Conservation (phyloP, 1,140 invertebrate genomes). For the Spodoptera frugiperda region DNA sequence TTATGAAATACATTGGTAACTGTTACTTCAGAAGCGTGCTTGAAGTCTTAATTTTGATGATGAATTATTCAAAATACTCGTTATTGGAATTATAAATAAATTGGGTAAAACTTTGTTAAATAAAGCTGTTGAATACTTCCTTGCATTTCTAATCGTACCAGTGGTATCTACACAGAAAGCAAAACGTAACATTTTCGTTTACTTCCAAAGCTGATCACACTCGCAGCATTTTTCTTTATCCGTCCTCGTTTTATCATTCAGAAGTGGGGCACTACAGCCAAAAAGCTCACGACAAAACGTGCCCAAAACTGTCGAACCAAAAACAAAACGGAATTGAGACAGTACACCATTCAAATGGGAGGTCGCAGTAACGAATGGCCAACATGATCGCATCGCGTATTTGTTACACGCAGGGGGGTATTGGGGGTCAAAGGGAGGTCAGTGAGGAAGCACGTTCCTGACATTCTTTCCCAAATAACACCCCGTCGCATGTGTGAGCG, state of each 20-base stretch:
- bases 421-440: slow-evolving; percentile 57
- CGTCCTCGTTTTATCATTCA: slow-evolving; percentile 4
- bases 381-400: slow-evolving; percentile 71
- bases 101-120: too few relatives aligned
- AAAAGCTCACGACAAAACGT: slow-evolving; percentile 11
- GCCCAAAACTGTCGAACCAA: slow-evolving; percentile 27
- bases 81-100: too few relatives aligned
- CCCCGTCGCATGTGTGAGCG: slow-evolving; percentile 71
- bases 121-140: too few relatives aligned
- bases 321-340: slow-evolving; percentile 67
- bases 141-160: too few relatives aligned
- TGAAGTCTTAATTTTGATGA: too few relatives aligned
- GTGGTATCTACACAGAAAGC: too few relatives aligned
- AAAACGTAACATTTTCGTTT: too few relatives aligned
- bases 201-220: background rate
- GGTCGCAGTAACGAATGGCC: slow-evolving; percentile 71
- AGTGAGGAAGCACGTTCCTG: slow-evolving; percentile 76
- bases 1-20: too few relatives aligned
- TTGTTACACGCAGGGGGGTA: slow-evolving; percentile 69
- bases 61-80: too few relatives aligned
- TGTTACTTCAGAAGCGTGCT: too few relatives aligned
- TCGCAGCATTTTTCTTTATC: slow-evolving; percentile 1
- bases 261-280: slow-evolving; percentile 20
- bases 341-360: slow-evolving; percentile 74
- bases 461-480: slow-evolving; percentile 82